Conservation (phyloP, 2,113 vertebrate genomes). For the Sarotherodon lohbergeri region DNA sequence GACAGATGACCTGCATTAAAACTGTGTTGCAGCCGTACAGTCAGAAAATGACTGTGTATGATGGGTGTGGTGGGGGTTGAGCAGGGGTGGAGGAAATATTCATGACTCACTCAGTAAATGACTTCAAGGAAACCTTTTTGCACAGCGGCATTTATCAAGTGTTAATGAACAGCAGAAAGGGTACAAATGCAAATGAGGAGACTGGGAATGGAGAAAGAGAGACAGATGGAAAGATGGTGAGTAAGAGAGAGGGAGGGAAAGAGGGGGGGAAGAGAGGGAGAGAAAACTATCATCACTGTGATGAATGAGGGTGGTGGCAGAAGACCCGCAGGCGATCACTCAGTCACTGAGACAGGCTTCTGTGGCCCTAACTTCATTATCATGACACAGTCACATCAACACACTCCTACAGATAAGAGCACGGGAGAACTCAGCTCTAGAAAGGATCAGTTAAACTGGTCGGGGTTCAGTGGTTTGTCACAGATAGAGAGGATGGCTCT, state of each 20-base stretch:
- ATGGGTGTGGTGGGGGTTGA: background rate
- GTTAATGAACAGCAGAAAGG: conserved; percentile 62
- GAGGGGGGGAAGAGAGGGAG: background rate
- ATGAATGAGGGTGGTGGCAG: conserved; percentile 59
- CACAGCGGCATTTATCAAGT: conserved; percentile 57
- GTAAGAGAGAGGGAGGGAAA: background rate
- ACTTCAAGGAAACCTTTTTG: conserved; percentile 60
- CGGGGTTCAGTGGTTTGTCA: conserved; percentile 26
- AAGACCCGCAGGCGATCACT: conserved; percentile 49
- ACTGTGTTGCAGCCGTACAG: background rate
- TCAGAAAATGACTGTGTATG: background rate
- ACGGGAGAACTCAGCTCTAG: background rate
- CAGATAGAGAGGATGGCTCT: conserved; percentile 6
- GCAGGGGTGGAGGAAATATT: conserved; percentile 29
- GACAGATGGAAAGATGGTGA: conserved; percentile 23
- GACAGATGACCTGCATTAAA: conserved; percentile 49
- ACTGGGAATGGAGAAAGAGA: conserved; percentile 5
- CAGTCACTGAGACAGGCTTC: conserved; percentile 52
- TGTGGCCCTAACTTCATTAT: conserved; percentile 61
- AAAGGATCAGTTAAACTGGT: conserved; percentile 28
- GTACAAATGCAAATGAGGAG: conserved; percentile 48
- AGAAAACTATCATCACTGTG: conserved; percentile 54
- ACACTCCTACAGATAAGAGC: conserved; percentile 44
- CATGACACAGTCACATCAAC: conserved; percentile 58
- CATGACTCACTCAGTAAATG: conserved; percentile 56